These are phyloP conservation scores for Podotricha telesiphe DNA, from an alignment of 2,888 invertebrate genomes.

Conservation along the genomic window DNA sequence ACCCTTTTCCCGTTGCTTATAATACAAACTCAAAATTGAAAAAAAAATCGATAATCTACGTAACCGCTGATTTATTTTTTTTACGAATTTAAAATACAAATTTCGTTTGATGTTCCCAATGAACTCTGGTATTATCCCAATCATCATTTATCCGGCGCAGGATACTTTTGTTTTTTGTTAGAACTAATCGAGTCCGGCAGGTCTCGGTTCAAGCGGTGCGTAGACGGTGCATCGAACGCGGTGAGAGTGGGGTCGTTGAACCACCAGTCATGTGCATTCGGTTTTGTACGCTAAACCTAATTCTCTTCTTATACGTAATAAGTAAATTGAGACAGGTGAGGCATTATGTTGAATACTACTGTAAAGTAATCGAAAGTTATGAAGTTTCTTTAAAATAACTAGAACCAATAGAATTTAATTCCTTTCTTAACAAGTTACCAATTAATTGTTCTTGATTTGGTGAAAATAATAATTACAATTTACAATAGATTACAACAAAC, in stretches of 20 bases:
- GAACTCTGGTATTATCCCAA: constrained; percentile 30
- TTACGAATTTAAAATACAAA: constrained; percentile 29
- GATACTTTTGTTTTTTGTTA: constrained; percentile 48
- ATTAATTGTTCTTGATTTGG: neutral
- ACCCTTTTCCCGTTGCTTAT: neutral
- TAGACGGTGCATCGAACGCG: constrained; percentile 80
- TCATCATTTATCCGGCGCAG: constrained; percentile 28
- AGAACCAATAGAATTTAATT: constrained; percentile 26
- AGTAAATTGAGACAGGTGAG: constrained; percentile 46
- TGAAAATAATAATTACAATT: neutral
- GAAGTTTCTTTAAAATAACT: constrained; percentile 14
- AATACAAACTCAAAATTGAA: neutral
- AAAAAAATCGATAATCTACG: neutral
- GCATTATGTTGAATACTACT: constrained; percentile 39
- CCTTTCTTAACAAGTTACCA: neutral
- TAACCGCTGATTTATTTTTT: constrained; percentile 20
- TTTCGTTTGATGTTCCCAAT: constrained; percentile 27
- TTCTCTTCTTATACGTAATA: constrained; percentile 48
- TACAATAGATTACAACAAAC: neutral
- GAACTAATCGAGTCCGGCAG: constrained; percentile 47
- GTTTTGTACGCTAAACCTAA: constrained; percentile 62
- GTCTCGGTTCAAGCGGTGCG: constrained; percentile 51
- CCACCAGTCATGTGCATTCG: constrained; percentile 75
- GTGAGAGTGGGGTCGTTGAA: constrained; percentile 79
- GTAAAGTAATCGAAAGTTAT: neutral